These are phyloP conservation scores for Mugil cephalus DNA, from an alignment of 2,113 vertebrate genomes.

Conservation along the genomic window DNA sequence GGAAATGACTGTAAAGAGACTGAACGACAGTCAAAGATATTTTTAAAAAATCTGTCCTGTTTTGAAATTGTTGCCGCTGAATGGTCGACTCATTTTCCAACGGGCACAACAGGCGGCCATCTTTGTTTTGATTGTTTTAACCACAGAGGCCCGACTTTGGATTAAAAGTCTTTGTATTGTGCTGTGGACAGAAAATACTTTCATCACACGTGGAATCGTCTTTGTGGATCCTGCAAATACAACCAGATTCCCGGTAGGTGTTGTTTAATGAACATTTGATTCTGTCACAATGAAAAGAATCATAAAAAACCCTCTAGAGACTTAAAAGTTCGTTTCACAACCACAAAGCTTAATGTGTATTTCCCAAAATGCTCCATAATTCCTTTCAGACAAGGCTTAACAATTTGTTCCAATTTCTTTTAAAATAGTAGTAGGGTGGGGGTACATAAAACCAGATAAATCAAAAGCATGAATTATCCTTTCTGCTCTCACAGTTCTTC, in stretches of 20 bases:
- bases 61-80: too few species aligned
- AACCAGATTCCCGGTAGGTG: too few species aligned
- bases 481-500: neutral
- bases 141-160: neutral
- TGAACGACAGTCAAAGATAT: too few species aligned
- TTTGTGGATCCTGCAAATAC: too few species aligned
- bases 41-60: too few species aligned
- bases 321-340: too few species aligned
- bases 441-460: neutral
- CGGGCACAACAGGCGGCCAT: neutral
- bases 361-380: neutral
- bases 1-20: too few species aligned
- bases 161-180: neutral
- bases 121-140: neutral
- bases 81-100: neutral
- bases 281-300: too few species aligned
- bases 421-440: neutral
- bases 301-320: too few species aligned
- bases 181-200: neutral
- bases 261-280: too few species aligned
- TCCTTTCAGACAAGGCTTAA: neutral
- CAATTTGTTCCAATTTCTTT: neutral
- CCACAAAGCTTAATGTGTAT: neutral
- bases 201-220: too few species aligned
- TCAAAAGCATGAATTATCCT: slow-evolving; percentile 29